These are phyloP conservation scores for Clusia tigrina DNA, from an alignment of 2,888 invertebrate species.

Conservation along the genomic window DNA sequence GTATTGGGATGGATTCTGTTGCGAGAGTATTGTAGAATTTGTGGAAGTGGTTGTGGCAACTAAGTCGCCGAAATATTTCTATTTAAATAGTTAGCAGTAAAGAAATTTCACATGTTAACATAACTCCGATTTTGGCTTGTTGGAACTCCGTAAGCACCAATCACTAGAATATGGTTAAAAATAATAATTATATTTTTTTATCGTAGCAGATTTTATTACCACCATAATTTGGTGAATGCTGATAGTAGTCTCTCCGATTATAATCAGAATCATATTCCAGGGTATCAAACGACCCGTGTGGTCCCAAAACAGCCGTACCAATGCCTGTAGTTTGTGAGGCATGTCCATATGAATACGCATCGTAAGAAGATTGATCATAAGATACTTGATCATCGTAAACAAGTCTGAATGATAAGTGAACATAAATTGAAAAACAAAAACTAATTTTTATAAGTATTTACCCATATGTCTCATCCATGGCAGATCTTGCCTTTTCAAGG, in stretches of 20 bases:
- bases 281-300: slow-evolving; percentile 56
- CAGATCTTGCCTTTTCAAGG: slow-evolving; percentile 80
- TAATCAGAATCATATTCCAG: slow-evolving; percentile 62
- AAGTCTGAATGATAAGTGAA: slow-evolving; percentile 44
- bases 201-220: slow-evolving; percentile 50
- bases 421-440: background rate
- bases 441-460: slow-evolving; percentile 59
- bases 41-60: slow-evolving; percentile 38
- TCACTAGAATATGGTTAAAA: slow-evolving; percentile 28
- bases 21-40: slow-evolving; percentile 23
- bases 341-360: slow-evolving; percentile 56
- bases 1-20: slow-evolving; percentile 22
- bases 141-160: slow-evolving; percentile 41
- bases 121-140: slow-evolving; percentile 59
- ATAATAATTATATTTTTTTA: slow-evolving; percentile 18
- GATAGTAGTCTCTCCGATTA: slow-evolving; percentile 62
- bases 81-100: slow-evolving; percentile 48
- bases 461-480: slow-evolving; percentile 81
- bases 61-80: slow-evolving; percentile 37
- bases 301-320: slow-evolving; percentile 31
- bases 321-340: slow-evolving; percentile 46
- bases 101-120: slow-evolving; percentile 64
- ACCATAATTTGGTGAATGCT: slow-evolving; percentile 61
- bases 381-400: slow-evolving; percentile 59
- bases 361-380: slow-evolving; percentile 61